phyloP scores from a whole-genome alignment of 2,888 invertebrate genomes.

The Orchestes rusci region DNA sequence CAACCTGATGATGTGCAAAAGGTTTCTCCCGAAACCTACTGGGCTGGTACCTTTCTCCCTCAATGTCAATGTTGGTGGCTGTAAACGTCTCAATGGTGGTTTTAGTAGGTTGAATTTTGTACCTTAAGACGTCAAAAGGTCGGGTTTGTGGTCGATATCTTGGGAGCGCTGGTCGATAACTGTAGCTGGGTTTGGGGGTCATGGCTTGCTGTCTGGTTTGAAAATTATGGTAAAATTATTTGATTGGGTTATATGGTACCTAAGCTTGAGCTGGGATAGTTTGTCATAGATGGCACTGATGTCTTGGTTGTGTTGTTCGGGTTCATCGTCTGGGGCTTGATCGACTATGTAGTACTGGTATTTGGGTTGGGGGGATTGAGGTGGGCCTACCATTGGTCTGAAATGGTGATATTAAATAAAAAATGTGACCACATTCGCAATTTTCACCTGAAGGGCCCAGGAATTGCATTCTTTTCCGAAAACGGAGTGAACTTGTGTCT shows the following conservation, averaged over 20 bases:
- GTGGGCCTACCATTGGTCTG: slow-evolving; percentile 11
- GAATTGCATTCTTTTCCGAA: slow-evolving; percentile 48
- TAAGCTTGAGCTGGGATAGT: slow-evolving; percentile 39
- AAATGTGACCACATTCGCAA: not conserved
- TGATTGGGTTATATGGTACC: too few species aligned
- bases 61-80: slow-evolving; percentile 39
- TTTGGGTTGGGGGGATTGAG: slow-evolving; percentile 3
- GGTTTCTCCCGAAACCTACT: slow-evolving; percentile 19
- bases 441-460: slow-evolving; percentile 49
- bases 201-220: slow-evolving; percentile 18
- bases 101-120: slow-evolving; percentile 30
- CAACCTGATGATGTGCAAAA: slow-evolving; percentile 25
- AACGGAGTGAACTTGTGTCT: slow-evolving; percentile 46
- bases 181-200: slow-evolving; percentile 13
- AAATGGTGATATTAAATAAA: not conserved
- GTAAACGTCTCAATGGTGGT: slow-evolving; percentile 40
- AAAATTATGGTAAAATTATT: not conserved
- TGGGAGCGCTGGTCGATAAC: slow-evolving; percentile 9
- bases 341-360: slow-evolving; percentile 10
- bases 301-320: slow-evolving; percentile 29
- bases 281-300: slow-evolving; percentile 41
- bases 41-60: slow-evolving; percentile 16
- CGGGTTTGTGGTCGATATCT: slow-evolving; percentile 9
- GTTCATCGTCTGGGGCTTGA: not conserved
- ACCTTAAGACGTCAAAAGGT: slow-evolving; percentile 4